Base-by-base conservation (phyloP, 2,797 vertebrate species). In the Platalea minor region DNA sequence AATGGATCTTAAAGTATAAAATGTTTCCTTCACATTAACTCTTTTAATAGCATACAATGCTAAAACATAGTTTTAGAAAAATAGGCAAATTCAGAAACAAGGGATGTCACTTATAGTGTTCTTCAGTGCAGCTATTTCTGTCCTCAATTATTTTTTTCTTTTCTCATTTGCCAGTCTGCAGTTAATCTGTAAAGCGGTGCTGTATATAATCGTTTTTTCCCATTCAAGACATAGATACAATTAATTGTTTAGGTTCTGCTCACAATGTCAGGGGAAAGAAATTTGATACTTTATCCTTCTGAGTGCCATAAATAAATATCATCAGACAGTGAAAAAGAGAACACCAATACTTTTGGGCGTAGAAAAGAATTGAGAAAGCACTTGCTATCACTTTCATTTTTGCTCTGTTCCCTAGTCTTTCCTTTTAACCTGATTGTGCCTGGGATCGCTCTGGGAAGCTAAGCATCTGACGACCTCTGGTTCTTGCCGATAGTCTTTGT, bases 1-100 rank as follows among this genome's bases (percentile, higher is more conserved):
- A 64, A 75, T 35, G 7, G 63, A 96, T 93, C 39, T 89, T 95
- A 95, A 50, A 83, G 54, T 84, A 95, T 89, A 94, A 96, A 83
- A 14, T 1, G 0, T 93, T 96, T 93, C 45, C 35, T 94, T 97
- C 82, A 76, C 92, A 80, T 43, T 85, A 95, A 79, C 60, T 73
- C 50, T 91, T 90, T 72, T 79, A 82, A 53, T 85, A 96, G 60
- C 31, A 39, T 68, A 91, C 35, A 70, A 29, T 53, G 57, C 25
- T 86, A 54, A 93, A 94, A 79, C 15, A 41, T 48, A 68, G 46
- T 63, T 74, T 90, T 89, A 77, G 35, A 72, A n/a, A 33, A 56
- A 59, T 28, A 87, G 56, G 43, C 28, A 92, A 79, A 85, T 50
- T 72, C 60, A 90, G 53, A 48, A 60, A 72, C 16, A 77, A 72